Percentiles rank a stretch among this genome's conserved stretches.
phyloP scores from a whole-genome alignment of 2,888 invertebrate species.

The Biston stratarius region DNA sequence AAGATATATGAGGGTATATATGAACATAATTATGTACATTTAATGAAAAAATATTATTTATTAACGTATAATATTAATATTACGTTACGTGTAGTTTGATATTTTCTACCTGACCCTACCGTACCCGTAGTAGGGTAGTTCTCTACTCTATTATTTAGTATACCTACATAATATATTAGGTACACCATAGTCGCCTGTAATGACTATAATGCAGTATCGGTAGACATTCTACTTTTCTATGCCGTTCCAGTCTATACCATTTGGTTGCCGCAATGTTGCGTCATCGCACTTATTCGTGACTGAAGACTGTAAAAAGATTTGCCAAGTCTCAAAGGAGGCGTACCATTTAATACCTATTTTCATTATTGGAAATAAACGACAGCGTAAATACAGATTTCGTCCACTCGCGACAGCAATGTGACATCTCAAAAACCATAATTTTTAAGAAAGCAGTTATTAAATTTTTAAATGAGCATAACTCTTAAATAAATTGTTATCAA shows the following conservation, averaged over 20 bases:
- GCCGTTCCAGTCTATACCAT: conserved; percentile 27
- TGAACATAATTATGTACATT: too few relatives aligned
- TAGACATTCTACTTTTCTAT: conserved; percentile 30
- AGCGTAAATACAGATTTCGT: conserved; percentile 35
- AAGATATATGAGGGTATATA: too few relatives aligned
- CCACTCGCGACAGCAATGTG: too few relatives aligned
- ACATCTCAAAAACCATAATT: too few relatives aligned
- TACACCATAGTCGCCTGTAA: neutral
- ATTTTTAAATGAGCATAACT: too few relatives aligned
- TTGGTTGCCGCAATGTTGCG: conserved; percentile 43
- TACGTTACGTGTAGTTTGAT: neutral
- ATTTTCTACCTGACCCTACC: neutral
- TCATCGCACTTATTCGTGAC: conserved; percentile 46
- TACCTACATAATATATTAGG: neutral
- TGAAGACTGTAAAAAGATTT: conserved; percentile 47
- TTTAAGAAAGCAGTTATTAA: too few relatives aligned
- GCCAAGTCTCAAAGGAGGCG: conserved; percentile 41
- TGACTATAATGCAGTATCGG: conserved; percentile 1
- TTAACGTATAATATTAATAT: too few relatives aligned
- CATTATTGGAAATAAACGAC: conserved; percentile 44
- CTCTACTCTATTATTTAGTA: neutral
- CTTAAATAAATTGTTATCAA: too few relatives aligned
- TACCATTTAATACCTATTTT: conserved; percentile 35
- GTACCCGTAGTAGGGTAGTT: too few relatives aligned
- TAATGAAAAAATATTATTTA: too few relatives aligned